phyloP scores from a whole-genome alignment of 2,888 invertebrate species.

The Amphimallon solstitiale region DNA sequence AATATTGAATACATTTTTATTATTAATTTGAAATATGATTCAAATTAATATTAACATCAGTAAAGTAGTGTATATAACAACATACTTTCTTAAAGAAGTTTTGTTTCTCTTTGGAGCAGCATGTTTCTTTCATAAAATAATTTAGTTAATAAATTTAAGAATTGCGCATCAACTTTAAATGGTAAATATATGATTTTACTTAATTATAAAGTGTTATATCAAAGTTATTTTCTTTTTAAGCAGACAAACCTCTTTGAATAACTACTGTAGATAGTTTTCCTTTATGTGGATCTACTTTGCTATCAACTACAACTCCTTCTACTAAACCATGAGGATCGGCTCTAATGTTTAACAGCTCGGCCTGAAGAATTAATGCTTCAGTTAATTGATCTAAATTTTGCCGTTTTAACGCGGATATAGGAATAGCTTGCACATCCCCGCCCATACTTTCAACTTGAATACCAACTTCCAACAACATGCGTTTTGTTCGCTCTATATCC shows the following conservation, averaged over 20 bases:
- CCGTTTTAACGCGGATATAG: slow-evolving; percentile 89
- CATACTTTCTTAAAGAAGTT: too few species aligned
- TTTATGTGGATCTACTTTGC: slow-evolving; percentile 73
- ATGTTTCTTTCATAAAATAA: too few species aligned
- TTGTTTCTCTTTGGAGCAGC: too few species aligned
- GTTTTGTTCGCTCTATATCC: slow-evolving; percentile 85
- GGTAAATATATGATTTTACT: too few species aligned
- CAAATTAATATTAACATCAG: too few species aligned
- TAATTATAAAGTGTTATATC: too few species aligned
- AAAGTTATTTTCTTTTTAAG: too few species aligned
- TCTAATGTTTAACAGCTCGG: slow-evolving; percentile 87
- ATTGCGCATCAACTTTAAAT: too few species aligned
- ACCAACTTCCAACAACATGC: slow-evolving; percentile 79
- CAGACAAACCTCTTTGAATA: slow-evolving; percentile 71
- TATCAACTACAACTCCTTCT: slow-evolving; percentile 92
- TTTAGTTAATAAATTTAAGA: too few species aligned
- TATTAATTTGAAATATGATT: too few species aligned
- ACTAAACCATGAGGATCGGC: slow-evolving; percentile 86
- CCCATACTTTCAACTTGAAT: slow-evolving; percentile 87
- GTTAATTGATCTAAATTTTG: slow-evolving; percentile 80
- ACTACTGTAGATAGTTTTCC: slow-evolving; percentile 87
- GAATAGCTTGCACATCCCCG: slow-evolving; percentile 91
- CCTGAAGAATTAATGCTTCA: slow-evolving; percentile 85
- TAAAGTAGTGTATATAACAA: too few species aligned
- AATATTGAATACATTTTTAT: too few species aligned